Evolutionary conservation across 2,113 vertebrate species (phyloP).

Genomic region (Orientallactaga bullata): DNA sequence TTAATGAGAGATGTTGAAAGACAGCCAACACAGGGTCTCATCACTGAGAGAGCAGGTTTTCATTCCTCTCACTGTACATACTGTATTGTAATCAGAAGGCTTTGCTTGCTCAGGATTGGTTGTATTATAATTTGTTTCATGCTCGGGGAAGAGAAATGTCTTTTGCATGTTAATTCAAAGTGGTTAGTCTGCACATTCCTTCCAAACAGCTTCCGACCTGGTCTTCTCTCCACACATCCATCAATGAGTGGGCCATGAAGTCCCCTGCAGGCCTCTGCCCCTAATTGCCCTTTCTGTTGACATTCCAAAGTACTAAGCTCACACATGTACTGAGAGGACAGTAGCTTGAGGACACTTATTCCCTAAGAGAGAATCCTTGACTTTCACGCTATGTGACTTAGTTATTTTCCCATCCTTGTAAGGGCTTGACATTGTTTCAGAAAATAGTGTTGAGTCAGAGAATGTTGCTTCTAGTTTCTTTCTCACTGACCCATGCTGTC

Average conservation of each 20-base stretch:
- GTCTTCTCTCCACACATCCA: conserved; percentile 70
- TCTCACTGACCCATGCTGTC: conserved; percentile 77
- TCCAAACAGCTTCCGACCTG: conserved; percentile 76
- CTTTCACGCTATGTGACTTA: conserved; percentile 81
- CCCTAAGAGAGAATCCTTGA: conserved; percentile 83
- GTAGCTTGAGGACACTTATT: conserved; percentile 81
- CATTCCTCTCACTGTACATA: not conserved
- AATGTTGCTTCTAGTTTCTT: conserved; percentile 73
- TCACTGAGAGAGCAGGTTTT: conserved; percentile 9
- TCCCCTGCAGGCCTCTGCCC: conserved; percentile 63
- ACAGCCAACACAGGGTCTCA: not conserved
- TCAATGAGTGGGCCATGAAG: conserved; percentile 67
- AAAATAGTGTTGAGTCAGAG: conserved; percentile 78
- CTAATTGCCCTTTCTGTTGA: conserved; percentile 73
- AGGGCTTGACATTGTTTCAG: conserved; percentile 82
- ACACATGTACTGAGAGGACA: conserved; percentile 79
- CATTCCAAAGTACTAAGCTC: conserved; percentile 83
- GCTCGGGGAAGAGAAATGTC: conserved; percentile 81
- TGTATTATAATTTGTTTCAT: conserved; percentile 82
- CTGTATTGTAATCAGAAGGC: conserved; percentile 72
- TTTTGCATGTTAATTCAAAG: conserved; percentile 80
- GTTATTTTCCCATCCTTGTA: conserved; percentile 82
- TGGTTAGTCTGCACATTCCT: conserved; percentile 74
- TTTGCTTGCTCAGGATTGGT: conserved; percentile 78
- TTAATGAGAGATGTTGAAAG: conserved; percentile 14